These are phyloP conservation scores for Phorcus lineatus DNA, from an alignment of 2,888 invertebrate species.

Conservation along the genomic window DNA sequence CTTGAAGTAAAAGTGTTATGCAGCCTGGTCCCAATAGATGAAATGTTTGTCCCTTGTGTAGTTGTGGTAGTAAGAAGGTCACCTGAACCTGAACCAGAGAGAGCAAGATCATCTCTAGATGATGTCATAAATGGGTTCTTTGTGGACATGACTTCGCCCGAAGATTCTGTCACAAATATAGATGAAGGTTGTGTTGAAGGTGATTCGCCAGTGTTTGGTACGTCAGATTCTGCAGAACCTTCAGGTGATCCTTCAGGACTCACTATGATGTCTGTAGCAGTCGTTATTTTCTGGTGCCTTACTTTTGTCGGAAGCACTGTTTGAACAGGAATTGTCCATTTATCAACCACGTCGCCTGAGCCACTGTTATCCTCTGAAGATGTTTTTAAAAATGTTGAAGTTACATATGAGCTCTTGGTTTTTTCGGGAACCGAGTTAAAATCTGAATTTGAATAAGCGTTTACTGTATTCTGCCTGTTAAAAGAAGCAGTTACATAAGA, in stretches of 20 bases:
- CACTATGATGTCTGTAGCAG: background rate
- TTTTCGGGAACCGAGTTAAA: background rate
- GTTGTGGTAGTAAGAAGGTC: background rate
- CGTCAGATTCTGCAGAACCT: background rate
- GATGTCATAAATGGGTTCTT: too few relatives aligned
- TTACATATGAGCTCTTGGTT: background rate
- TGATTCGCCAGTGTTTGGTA: background rate
- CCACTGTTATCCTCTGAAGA: background rate
- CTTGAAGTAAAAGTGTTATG: constrained; percentile 28
- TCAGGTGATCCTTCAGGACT: background rate
- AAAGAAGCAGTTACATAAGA: too few relatives aligned
- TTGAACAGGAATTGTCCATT: background rate
- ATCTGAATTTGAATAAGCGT: background rate
- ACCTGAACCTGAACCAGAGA: background rate
- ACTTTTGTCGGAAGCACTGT: background rate
- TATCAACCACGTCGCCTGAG: background rate
- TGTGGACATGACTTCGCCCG: too few relatives aligned
- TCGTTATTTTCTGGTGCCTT: background rate
- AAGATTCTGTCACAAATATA: background rate
- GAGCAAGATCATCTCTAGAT: too few relatives aligned
- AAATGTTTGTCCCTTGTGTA: constrained; percentile 2
- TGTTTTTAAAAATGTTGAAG: background rate
- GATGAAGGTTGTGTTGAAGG: background rate
- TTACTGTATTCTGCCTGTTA: too few relatives aligned
- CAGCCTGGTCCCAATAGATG: constrained; percentile 25